phyloP scores from a whole-genome alignment of 2,888 invertebrate genomes.

The Drosophila formosana region DNA sequence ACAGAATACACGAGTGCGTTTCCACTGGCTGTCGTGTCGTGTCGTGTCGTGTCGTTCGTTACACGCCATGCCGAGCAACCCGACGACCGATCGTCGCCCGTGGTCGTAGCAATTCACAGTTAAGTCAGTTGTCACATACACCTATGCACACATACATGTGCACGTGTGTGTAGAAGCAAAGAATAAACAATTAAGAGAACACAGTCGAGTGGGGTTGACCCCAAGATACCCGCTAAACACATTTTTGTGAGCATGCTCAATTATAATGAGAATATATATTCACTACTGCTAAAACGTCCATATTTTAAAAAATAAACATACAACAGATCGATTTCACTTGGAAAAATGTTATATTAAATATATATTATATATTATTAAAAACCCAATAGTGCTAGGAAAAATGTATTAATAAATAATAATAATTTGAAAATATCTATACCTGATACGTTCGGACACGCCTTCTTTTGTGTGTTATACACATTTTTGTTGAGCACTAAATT shows the following conservation, averaged over 20 bases:
- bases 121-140: constrained; percentile 49
- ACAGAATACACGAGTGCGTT: constrained; percentile 2
- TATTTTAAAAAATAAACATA: too few species aligned
- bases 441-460: too few species aligned
- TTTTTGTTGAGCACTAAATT: neutral
- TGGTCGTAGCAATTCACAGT: constrained; percentile 66
- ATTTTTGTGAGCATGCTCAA: too few species aligned
- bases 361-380: too few species aligned
- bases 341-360: too few species aligned
- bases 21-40: constrained; percentile 23
- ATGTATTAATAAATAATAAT: too few species aligned
- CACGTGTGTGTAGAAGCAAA: constrained; percentile 13
- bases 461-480: too few species aligned
- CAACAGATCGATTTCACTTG: too few species aligned
- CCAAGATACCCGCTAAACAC: neutral
- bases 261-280: too few species aligned
- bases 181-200: constrained; percentile 41
- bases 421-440: too few species aligned
- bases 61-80: constrained; percentile 28
- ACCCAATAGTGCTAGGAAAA: too few species aligned
- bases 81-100: constrained; percentile 42
- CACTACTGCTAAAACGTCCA: too few species aligned
- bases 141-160: neutral
- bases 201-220: neutral
- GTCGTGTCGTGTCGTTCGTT: constrained; percentile 32